Base-by-base conservation (phyloP, 2,888 invertebrate genomes). In the Hydroisotoma schaefferi region DNA sequence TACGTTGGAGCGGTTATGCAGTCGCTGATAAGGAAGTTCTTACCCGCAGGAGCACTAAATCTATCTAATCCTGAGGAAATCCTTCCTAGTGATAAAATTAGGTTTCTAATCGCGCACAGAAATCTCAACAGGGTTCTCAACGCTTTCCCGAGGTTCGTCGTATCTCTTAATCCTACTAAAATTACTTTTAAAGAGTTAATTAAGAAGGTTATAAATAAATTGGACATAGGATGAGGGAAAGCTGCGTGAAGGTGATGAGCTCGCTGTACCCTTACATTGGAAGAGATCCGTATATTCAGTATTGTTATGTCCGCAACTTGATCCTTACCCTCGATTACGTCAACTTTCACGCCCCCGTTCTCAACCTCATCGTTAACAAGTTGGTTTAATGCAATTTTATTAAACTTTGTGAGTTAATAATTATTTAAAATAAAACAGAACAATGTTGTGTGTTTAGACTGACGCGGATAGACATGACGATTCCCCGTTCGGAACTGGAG, bases 241-340 rank as follows among this genome's bases (percentile, higher is more conserved):
- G 88, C 23, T 76, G 92, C 20, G 75, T 88, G 70, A 82, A 85
- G 48, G 80, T 83, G 12, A 77, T 90, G 20, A 79, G 81, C 57
- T 79, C 80, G 2, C 79, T 82, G 49, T 93, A 87, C 77, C 94
- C 94, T 0, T 94, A 90, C 76, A 82, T 85, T 75, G 86, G 84
- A 73, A 84, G 82, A 58, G 80, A 85, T 1, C 78, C 84, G 2
- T 84, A 84, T 73, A 76, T 82, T 1, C 87, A 90, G 67, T 85
- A 87, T 73, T 83, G 86, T 12, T 94, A 87, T 76, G 76, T 90
- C 20, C 83, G 86, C 74, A 91, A 92, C 77, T 76, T 92, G 44
- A 80, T 94, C 55, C 84, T 85, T 81, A 81, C 92, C 68, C 79
- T 85, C 61, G 83, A 85, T 44, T 90, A 90, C 75, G 83, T n/a